Evolutionary conservation across 2,797 vertebrate species (phyloP), one percentile per base, ranked within the genome.

Genomic region (Hydrolagus colliei): DNA sequence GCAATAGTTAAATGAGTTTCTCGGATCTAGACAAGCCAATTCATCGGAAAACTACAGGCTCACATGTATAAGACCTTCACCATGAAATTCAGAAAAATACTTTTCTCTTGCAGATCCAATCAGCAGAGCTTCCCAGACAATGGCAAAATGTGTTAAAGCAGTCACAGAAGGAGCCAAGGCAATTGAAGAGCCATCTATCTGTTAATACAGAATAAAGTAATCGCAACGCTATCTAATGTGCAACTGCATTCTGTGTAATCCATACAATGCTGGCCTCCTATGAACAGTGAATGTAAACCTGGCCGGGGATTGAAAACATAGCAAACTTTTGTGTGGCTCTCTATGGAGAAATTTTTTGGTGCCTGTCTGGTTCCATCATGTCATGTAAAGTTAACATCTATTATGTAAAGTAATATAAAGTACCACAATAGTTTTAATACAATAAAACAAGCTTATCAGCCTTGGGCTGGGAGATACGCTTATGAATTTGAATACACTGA

Each of bases 111-210:
- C 93, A 97, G 98, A 99, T 93, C 92, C 98, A 2, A 99, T 99
- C 90, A 98, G 97, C 91, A 95, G 97, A 90, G 96, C 98, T 59
- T 99, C 98, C 9, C 98, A 98, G 92, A 99, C 98, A n/a, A 99
- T 99, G 98, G 98, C 98, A 62, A 99, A 98, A 89, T 99, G 98
- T 89, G 95, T 99, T 76, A 99, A 99, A 92, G 98, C 98, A 27
- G 93, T 95, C 87, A 98, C 97, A 1, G 96, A 99, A 90, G 98
- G 97, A 87, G 96, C 96, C 9, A 95, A 95, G 14, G 96, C 97
- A 0, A 91, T 99, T 16, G 97, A 99, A 0, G 98, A 99, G 86
- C 96, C 97, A 0, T 95, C 97, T 16, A 94, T 97, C 89, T 99
- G 98, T 92, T 99, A 90, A 95, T 91, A 72, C 87, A 35, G 85